Conservation (phyloP, 2,113 vertebrate genomes). For the Lutjanus erythropterus region DNA sequence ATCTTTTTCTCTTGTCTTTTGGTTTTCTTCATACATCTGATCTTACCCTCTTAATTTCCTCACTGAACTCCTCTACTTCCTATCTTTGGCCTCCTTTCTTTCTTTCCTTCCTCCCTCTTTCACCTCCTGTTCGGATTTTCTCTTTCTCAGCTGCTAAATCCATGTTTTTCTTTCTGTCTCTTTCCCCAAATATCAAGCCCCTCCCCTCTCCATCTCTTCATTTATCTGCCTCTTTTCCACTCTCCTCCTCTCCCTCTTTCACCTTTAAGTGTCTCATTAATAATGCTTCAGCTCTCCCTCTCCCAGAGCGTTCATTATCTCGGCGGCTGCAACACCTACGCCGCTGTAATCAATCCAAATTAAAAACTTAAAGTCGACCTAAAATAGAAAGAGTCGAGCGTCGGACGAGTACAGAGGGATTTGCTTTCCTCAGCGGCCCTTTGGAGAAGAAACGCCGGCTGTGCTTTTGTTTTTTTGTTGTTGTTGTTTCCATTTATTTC, state of each 20-base stretch:
- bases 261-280: conserved; percentile 74
- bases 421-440: conserved; percentile 46
- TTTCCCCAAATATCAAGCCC: not conserved
- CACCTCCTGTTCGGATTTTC: no score
- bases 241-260: conserved; percentile 24
- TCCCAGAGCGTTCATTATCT: conserved; percentile 61
- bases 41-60: not conserved
- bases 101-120: not conserved
- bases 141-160: not conserved
- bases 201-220: conserved; percentile 2
- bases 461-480: conserved; percentile 8
- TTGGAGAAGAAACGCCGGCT: conserved; percentile 25
- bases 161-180: no score
- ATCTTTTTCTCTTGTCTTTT: not conserved
- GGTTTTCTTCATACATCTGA: not conserved
- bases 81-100: not conserved
- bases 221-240: conserved; percentile 39
- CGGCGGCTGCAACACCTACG: conserved; percentile 59
- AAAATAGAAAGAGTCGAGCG: conserved; percentile 46
- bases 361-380: conserved; percentile 57
- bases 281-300: conserved; percentile 58
- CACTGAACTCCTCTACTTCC: not conserved
- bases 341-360: conserved; percentile 72
- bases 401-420: conserved; percentile 22
- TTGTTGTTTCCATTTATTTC: conserved; percentile 38